Conservation (phyloP, 2,113 vertebrate genomes). For the Callipepla squamata region DNA sequence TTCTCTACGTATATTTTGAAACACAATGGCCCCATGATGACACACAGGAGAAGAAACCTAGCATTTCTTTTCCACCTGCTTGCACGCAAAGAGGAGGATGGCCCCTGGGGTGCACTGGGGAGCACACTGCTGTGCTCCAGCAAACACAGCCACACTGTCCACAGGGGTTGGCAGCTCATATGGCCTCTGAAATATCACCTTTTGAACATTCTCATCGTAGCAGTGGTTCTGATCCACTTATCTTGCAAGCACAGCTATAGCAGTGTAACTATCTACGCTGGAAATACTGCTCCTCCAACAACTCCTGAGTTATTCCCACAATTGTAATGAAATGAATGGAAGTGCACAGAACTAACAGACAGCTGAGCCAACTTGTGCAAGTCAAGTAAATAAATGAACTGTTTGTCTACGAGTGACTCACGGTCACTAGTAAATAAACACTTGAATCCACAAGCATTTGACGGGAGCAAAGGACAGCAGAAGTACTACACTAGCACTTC, state of each 20-base stretch:
- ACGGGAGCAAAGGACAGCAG: not conserved
- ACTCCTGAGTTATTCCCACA: not conserved
- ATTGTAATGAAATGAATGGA: not conserved
- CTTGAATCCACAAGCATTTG: not conserved
- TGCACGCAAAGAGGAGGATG: not conserved
- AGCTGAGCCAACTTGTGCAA: not conserved
- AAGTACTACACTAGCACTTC: not conserved
- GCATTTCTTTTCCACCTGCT: not conserved
- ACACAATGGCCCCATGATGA: not conserved
- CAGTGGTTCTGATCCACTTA: not conserved
- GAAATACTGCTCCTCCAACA: not conserved
- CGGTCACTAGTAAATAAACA: not conserved
- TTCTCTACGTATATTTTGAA: not conserved
- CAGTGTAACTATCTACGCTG: not conserved
- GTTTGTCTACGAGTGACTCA: not conserved
- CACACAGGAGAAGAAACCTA: not conserved
- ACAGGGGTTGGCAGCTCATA: not conserved
- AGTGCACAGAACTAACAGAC: not conserved
- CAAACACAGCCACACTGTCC: not conserved
- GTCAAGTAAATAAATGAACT: not conserved
- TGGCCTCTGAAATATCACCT: not conserved
- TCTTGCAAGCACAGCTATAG: not conserved
- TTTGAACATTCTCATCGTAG: not conserved
- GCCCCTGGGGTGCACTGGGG: not conserved
- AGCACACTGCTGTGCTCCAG: not conserved